A percentile compares a stretch with the other conserved stretches of the same genome.
Evolutionary conservation across 2,888 invertebrate species (phyloP).

Genomic region (Cyrtodaria siliqua): DNA sequence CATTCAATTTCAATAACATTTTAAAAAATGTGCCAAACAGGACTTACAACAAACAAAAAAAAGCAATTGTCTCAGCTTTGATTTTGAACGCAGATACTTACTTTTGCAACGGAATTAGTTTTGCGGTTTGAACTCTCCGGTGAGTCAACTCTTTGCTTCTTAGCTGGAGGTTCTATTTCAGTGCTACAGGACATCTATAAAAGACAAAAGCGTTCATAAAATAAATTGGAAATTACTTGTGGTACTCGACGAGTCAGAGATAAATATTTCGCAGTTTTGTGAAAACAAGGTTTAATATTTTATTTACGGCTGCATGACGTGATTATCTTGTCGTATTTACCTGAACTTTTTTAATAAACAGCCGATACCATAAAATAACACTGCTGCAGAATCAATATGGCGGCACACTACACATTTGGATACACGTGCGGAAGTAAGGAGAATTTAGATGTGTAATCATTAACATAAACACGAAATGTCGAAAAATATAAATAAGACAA

Average conservation of each 20-base stretch:
- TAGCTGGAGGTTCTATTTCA: slow-evolving; percentile 79
- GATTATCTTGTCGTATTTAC: slow-evolving; percentile 24
- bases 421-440: slow-evolving; percentile 65
- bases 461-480: slow-evolving; percentile 15
- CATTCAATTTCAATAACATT: too few species aligned
- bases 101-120: slow-evolving; percentile 57
- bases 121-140: slow-evolving; percentile 68
- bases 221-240: not conserved
- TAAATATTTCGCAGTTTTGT: too few species aligned
- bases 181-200: slow-evolving; percentile 82
- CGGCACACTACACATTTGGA: slow-evolving; percentile 47
- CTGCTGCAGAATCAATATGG: slow-evolving; percentile 57
- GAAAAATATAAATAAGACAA: too few species aligned
- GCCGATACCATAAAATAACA: slow-evolving; percentile 51
- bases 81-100: slow-evolving; percentile 35
- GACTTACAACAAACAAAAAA: too few species aligned
- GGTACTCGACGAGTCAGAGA: too few species aligned
- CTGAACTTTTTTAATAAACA: slow-evolving; percentile 54
- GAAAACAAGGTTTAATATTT: too few species aligned
- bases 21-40: too few species aligned
- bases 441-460: slow-evolving; percentile 46
- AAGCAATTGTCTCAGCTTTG: too few species aligned
- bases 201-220: slow-evolving; percentile 31
- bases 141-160: slow-evolving; percentile 76
- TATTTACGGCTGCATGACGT: too few species aligned